These are phyloP conservation scores for Nebria brevicollis DNA, from an alignment of 2,888 invertebrate species.

Conservation along the genomic window DNA sequence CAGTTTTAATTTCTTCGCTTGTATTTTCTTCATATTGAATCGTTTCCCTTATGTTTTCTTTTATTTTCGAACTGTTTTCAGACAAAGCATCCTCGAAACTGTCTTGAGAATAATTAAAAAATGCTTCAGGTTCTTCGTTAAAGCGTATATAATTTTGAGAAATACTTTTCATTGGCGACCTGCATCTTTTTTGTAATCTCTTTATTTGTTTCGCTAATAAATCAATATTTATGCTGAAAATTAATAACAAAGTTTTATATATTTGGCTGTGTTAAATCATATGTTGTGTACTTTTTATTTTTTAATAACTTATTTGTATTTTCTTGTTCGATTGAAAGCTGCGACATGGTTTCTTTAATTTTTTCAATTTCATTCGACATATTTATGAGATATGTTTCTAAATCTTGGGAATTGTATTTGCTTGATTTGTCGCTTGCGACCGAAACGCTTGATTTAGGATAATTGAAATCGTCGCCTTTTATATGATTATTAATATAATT, in stretches of 20 bases:
- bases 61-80: constrained; percentile 4
- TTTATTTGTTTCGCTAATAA: constrained; percentile 31
- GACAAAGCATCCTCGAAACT: constrained; percentile 35
- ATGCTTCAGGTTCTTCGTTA: no score
- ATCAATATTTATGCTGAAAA: constrained; percentile 36
- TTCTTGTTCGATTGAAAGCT: constrained; percentile 35
- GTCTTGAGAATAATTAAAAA: constrained; percentile 27
- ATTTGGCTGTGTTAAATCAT: background rate
- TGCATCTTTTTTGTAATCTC: constrained; percentile 31
- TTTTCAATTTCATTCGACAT: constrained; percentile 24
- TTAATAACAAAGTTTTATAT: background rate
- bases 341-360: constrained; percentile 22
- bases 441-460: background rate
- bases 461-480: background rate
- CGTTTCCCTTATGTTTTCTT: background rate
- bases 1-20: constrained; percentile 10
- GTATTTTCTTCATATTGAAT: background rate
- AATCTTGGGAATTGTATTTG: background rate
- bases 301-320: constrained; percentile 33
- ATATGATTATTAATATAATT: background rate
- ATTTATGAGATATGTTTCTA: background rate
- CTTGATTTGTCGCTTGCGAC: background rate
- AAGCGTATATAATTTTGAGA: background rate
- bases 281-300: constrained; percentile 32
- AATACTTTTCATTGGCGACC: constrained; percentile 11